These are phyloP conservation scores for Entomobrya proxima DNA, from an alignment of 2,888 invertebrate species.

Conservation along the genomic window DNA sequence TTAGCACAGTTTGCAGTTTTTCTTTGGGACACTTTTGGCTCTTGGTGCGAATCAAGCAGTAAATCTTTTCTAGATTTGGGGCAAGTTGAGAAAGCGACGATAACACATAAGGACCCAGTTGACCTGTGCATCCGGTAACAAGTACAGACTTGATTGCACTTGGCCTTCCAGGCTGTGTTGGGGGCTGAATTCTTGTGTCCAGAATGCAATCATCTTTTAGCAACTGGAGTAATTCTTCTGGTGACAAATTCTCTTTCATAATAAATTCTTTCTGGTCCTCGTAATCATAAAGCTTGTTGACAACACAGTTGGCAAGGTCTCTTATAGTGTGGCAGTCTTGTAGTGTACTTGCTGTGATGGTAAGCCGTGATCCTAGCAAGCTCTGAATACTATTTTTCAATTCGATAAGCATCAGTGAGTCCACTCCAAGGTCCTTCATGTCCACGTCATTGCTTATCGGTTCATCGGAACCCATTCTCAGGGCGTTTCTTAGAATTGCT, in stretches of 20 bases:
- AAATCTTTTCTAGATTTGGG: constrained; percentile 32
- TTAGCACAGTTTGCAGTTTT: background rate
- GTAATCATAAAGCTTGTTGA: background rate
- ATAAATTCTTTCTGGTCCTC: background rate
- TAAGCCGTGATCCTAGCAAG: constrained; percentile 30
- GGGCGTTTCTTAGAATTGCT: constrained; percentile 15
- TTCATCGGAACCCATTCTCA: constrained; percentile 40
- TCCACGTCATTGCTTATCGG: constrained; percentile 18
- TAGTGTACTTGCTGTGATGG: constrained; percentile 23
- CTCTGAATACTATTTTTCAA: constrained; percentile 47
- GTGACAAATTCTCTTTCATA: background rate
- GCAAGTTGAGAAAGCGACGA: background rate
- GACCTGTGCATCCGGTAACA: constrained; percentile 59
- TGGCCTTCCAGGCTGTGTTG: background rate
- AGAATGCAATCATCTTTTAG: constrained; percentile 37
- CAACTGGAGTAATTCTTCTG: constrained; percentile 49
- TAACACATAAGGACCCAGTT: constrained; percentile 59
- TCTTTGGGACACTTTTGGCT: background rate
- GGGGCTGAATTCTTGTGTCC: constrained; percentile 15
- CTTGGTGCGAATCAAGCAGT: constrained; percentile 42
- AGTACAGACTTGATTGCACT: constrained; percentile 29
- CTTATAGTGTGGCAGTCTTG: constrained; percentile 48
- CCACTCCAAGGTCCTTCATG: constrained; percentile 40
- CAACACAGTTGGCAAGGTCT: constrained; percentile 13
- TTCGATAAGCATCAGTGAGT: constrained; percentile 49